Evolutionary conservation across 2,888 invertebrate species (phyloP).

Genomic region (Cryptocephalus moraei): DNA sequence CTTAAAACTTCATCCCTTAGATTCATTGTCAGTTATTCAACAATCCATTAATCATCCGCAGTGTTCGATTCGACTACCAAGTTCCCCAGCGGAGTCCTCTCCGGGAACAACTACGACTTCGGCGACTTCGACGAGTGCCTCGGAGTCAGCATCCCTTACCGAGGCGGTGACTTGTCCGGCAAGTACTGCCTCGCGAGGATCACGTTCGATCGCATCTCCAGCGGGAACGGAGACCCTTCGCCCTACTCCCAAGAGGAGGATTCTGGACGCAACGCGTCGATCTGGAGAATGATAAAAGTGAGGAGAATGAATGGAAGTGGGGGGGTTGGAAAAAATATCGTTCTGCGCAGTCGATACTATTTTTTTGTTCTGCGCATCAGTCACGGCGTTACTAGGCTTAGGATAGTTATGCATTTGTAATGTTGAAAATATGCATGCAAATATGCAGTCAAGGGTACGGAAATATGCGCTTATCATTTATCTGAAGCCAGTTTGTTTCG

Average conservation of each 20-base stretch:
- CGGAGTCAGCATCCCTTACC: slow-evolving; percentile 21
- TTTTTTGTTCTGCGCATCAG: too few species aligned
- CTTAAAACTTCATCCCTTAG: too few species aligned
- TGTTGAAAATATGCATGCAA: too few species aligned
- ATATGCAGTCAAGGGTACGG: too few species aligned
- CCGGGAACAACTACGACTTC: slow-evolving; percentile 55
- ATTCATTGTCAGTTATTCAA: neutral
- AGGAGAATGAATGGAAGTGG: too few species aligned
- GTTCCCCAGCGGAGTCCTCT: slow-evolving; percentile 55
- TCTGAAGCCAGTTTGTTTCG: too few species aligned
- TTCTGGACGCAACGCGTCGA: neutral
- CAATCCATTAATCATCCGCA: slow-evolving; percentile 24
- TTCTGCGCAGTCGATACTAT: too few species aligned
- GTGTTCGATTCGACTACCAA: slow-evolving; percentile 65
- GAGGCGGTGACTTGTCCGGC: slow-evolving; percentile 37
- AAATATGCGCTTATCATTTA: too few species aligned
- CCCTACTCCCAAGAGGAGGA: neutral
- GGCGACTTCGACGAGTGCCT: slow-evolving; percentile 66
- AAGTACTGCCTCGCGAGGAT: slow-evolving; percentile 56
- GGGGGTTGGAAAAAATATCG: too few species aligned
- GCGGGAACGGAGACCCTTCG: neutral
- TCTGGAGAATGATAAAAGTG: too few species aligned
- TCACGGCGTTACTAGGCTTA: too few species aligned
- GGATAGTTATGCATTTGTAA: too few species aligned
- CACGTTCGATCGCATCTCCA: slow-evolving; percentile 27